Evolutionary conservation across 2,797 vertebrate genomes (phyloP).

Genomic region (Crax fasciolata): DNA sequence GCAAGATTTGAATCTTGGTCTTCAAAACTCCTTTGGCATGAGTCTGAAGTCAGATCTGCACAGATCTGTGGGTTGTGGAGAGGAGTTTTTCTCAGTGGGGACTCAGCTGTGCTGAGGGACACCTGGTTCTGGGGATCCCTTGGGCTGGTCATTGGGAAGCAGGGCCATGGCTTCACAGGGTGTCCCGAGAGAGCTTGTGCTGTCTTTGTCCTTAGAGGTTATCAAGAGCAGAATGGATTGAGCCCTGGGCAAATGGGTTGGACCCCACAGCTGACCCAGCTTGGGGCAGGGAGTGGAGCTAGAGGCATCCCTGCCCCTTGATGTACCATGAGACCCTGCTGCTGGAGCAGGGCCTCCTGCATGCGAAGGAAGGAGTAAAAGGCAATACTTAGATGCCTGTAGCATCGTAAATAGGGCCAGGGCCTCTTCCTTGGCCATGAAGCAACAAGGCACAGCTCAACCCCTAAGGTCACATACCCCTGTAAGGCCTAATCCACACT

Average conservation of each 20-base stretch:
- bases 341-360: background rate
- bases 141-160: background rate
- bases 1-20: background rate
- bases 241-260: background rate
- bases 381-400: background rate
- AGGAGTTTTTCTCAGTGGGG: background rate
- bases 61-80: background rate
- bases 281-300: background rate
- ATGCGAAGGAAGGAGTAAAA: background rate
- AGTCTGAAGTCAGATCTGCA: background rate
- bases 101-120: accelerated
- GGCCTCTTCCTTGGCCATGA: background rate
- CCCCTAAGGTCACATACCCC: background rate
- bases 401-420: background rate
- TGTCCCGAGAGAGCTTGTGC: accelerated
- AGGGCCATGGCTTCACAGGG: background rate
- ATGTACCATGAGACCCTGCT: background rate
- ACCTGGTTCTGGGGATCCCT: background rate
- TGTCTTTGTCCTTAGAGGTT: background rate
- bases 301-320: background rate
- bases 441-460: background rate
- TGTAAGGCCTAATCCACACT: background rate
- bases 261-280: background rate
- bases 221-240: background rate
- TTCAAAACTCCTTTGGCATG: background rate